Percentiles rank a stretch among this genome's conserved stretches.
phyloP scores from a whole-genome alignment of 2,888 invertebrate species.

The Xestia sexstrigata region DNA sequence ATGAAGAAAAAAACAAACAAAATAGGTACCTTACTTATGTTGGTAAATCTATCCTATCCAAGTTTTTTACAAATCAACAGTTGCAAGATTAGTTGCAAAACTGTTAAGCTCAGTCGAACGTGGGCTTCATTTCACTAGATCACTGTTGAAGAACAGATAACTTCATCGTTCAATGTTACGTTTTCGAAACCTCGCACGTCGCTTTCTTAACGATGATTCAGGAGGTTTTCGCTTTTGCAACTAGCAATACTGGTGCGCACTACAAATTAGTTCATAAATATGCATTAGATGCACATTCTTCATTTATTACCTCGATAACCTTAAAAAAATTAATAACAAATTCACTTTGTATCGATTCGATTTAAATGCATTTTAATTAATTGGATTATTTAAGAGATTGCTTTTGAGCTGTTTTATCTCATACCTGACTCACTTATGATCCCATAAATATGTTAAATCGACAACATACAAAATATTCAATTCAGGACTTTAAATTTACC shows the following conservation, averaged over 20 bases:
- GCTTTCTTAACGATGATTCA: conserved; percentile 52
- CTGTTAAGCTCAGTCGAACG: conserved; percentile 36
- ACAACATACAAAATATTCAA: neutral
- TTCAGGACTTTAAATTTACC: neutral
- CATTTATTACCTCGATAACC: conserved; percentile 26
- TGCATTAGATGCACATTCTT: conserved; percentile 24
- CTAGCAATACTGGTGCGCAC: conserved; percentile 1
- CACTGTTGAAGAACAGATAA: conserved; percentile 49
- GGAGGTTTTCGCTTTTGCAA: conserved; percentile 16
- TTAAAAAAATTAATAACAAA: conserved; percentile 8
- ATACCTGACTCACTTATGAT: neutral
- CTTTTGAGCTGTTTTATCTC: neutral
- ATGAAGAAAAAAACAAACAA: neutral
- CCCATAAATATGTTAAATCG: neutral
- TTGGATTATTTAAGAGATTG: conserved; percentile 12
- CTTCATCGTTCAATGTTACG: conserved; percentile 40
- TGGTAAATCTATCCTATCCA: no score
- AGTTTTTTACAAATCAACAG: conserved; percentile 2
- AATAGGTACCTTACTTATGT: neutral
- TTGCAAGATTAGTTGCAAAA: conserved; percentile 23
- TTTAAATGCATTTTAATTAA: conserved; percentile 16
- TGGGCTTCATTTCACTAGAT: conserved; percentile 52
- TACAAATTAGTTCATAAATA: conserved; percentile 32
- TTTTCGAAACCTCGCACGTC: conserved; percentile 46
- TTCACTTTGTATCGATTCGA: conserved; percentile 13